These are phyloP conservation scores for Sorex maritimensis DNA, from an alignment of 2,797 vertebrate genomes.

Conservation along the genomic window DNA sequence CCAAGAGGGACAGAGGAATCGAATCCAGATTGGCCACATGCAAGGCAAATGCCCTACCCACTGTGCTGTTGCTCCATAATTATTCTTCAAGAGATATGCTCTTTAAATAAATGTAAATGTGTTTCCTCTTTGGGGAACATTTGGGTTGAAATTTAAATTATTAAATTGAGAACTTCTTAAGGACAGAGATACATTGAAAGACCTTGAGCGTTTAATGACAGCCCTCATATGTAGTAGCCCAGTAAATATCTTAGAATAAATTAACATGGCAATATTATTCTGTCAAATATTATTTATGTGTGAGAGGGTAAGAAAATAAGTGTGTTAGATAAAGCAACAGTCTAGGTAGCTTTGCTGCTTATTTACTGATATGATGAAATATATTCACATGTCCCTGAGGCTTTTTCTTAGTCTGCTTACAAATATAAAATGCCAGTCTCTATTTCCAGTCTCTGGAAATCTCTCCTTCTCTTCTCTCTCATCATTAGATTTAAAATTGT, in stretches of 20 bases:
- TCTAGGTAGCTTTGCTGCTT: background rate
- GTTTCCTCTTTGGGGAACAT: background rate
- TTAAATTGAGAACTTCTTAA: constrained; percentile 28
- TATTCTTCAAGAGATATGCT: background rate
- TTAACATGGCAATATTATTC: background rate
- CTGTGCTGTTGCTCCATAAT: background rate
- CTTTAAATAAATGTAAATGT: constrained; percentile 4
- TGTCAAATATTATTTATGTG: constrained; percentile 1
- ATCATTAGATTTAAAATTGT: constrained; percentile 48
- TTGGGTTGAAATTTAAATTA: constrained; percentile 35
- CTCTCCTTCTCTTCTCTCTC: too few relatives aligned
- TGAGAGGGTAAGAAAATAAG: background rate
- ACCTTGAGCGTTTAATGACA: background rate
- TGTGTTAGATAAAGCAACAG: background rate
- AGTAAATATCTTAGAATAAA: constrained; percentile 51
- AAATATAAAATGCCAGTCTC: too few relatives aligned
- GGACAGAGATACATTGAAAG: background rate
- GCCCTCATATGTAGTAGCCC: background rate
- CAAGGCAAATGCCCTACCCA: too few relatives aligned
- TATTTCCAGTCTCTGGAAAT: too few relatives aligned
- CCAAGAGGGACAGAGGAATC: too few relatives aligned
- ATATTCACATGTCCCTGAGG: background rate
- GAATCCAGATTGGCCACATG: too few relatives aligned
- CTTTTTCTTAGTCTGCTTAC: constrained; percentile 16
- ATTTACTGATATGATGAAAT: constrained; percentile 43